Evolutionary conservation across 2,113 vertebrate species (phyloP).

Genomic region (Zosterops japonicus): DNA sequence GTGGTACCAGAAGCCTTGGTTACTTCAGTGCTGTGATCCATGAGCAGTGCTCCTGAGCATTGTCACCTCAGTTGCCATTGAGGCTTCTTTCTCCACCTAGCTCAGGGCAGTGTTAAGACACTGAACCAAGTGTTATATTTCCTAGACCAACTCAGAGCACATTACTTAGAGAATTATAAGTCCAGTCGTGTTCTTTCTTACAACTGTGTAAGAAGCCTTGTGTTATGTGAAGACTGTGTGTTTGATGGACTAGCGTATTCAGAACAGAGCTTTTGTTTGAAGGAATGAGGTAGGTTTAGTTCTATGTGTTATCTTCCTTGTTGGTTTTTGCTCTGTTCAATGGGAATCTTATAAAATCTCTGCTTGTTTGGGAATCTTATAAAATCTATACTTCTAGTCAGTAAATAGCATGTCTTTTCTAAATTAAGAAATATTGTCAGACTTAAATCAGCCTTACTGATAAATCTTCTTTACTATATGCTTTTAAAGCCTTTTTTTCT

Average conservation of each 20-base stretch:
- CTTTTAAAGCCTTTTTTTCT: neutral
- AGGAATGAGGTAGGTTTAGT: neutral
- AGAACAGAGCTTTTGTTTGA: neutral
- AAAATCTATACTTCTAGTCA: neutral
- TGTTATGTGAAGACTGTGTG: neutral
- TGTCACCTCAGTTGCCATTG: neutral
- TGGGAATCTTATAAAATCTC: neutral
- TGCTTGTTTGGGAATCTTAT: neutral
- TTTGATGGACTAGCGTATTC: neutral
- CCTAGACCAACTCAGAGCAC: neutral
- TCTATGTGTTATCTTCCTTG: neutral
- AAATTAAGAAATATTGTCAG: neutral
- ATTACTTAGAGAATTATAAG: neutral
- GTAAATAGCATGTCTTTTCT: neutral
- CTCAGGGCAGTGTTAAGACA: neutral
- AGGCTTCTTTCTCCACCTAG: neutral
- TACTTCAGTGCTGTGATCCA: neutral
- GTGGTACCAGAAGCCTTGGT: neutral
- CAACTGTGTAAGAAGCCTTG: neutral
- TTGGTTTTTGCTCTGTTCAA: rapidly evolving
- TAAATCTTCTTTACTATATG: neutral
- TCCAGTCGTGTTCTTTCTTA: neutral
- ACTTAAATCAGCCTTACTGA: neutral
- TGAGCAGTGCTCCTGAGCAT: neutral
- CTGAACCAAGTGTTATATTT: neutral